phyloP scores from a whole-genome alignment of 2,888 invertebrate genomes.

The Scaptomyza flava region DNA sequence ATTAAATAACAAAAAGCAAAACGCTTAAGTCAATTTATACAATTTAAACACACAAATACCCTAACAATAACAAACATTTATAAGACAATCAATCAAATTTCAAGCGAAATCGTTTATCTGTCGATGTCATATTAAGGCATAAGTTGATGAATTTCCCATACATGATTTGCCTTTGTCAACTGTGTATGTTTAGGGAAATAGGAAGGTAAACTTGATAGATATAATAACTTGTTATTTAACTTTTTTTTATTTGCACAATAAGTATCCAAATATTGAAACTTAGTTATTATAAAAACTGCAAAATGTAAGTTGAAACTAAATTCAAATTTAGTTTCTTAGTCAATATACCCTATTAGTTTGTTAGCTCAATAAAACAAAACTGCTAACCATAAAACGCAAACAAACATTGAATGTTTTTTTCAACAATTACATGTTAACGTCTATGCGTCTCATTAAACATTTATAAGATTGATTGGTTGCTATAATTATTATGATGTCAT shows the following conservation, averaged over 20 bases:
- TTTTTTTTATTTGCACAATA: too few relatives aligned
- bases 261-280: too few relatives aligned
- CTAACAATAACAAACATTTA: slow-evolving; percentile 11
- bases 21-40: slow-evolving; percentile 8
- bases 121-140: not conserved
- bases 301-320: too few relatives aligned
- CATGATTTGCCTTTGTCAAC: too few relatives aligned
- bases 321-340: not conserved
- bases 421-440: slow-evolving; percentile 66
- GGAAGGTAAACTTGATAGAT: too few relatives aligned
- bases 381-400: slow-evolving; percentile 22
- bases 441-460: slow-evolving; percentile 67
- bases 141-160: too few relatives aligned
- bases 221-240: too few relatives aligned
- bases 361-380: slow-evolving; percentile 20
- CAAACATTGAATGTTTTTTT: slow-evolving; percentile 64
- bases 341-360: not conserved
- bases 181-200: too few relatives aligned
- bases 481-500: slow-evolving; percentile 46
- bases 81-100: not conserved
- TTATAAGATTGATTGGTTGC: slow-evolving; percentile 66
- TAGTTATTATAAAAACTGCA: too few relatives aligned
- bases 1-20: slow-evolving; percentile 57
- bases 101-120: too few relatives aligned
- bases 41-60: slow-evolving; percentile 15